A percentile compares a stretch with the other conserved stretches of the same genome.
phyloP scores from a whole-genome alignment of 2,113 vertebrate species.

The Sprattus sprattus region DNA sequence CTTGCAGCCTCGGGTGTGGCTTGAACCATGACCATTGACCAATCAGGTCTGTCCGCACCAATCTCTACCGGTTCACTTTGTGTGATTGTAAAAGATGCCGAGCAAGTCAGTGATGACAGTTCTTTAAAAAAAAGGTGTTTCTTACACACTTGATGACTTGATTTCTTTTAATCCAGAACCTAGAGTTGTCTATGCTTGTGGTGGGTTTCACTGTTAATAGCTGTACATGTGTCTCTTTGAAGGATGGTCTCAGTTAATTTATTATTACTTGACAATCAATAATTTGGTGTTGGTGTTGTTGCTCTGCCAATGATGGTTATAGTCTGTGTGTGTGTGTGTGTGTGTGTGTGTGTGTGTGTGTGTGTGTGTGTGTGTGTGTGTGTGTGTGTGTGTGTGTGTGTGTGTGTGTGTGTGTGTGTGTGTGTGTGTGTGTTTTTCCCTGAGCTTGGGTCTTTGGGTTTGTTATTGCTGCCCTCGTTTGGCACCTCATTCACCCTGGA shows the following conservation, averaged over 20 bases:
- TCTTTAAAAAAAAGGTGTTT: not conserved
- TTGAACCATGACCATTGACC: no score
- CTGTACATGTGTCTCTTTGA: not conserved
- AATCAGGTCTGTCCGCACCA: slow-evolving; percentile 72
- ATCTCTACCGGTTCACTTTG: not conserved
- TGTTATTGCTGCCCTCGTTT: not conserved
- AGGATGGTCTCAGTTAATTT: not conserved
- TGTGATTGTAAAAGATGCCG: not conserved
- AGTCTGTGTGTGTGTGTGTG: not conserved
- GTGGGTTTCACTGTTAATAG: not conserved
- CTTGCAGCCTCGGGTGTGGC: slow-evolving; percentile 77
- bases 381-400: no score
- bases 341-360: no score
- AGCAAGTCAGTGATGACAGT: not conserved
- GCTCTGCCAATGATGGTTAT: not conserved
- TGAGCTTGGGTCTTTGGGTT: slow-evolving; percentile 1
- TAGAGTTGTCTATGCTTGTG: not conserved
- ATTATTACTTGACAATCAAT: no score
- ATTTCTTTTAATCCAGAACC: not conserved
- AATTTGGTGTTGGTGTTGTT: slow-evolving; percentile 1
- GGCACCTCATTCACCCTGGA: not conserved
- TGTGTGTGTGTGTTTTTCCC: not conserved
- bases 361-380: no score
- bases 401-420: no score
- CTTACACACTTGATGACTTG: not conserved